Conservation (phyloP, 2,797 vertebrate genomes). For the Hypotaenidia philippensis region DNA sequence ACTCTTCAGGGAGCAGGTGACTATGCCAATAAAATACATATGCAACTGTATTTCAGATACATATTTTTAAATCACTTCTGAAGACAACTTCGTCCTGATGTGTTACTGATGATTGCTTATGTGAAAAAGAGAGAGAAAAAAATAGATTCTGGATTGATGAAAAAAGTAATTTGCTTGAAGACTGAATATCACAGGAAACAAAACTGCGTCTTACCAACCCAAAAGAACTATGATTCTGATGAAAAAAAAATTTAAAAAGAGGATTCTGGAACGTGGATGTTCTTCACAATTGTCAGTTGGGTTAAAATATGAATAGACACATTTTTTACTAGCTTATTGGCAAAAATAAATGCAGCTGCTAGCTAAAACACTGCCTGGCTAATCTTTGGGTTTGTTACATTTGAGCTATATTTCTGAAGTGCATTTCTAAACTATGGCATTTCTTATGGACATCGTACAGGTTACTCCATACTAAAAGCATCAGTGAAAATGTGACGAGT, state of each 20-base stretch:
- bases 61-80: background rate
- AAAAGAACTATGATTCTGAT: background rate
- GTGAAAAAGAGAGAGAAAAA: background rate
- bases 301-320: background rate
- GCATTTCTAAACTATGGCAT: background rate
- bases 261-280: background rate
- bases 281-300: background rate
- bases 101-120: background rate
- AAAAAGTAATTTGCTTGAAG: background rate
- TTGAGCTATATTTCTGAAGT: background rate
- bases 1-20: background rate
- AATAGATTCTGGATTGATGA: background rate
- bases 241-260: background rate
- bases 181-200: background rate
- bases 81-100: background rate
- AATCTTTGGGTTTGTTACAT: background rate
- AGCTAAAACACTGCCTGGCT: background rate
- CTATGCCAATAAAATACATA: background rate
- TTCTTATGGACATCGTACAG: background rate
- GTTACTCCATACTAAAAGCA: background rate
- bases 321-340: background rate
- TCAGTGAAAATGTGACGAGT: background rate
- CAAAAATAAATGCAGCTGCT: background rate
- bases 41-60: background rate
- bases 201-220: background rate